Conservation (phyloP, 2,888 invertebrate species). For the Incurvaria masculella region DNA sequence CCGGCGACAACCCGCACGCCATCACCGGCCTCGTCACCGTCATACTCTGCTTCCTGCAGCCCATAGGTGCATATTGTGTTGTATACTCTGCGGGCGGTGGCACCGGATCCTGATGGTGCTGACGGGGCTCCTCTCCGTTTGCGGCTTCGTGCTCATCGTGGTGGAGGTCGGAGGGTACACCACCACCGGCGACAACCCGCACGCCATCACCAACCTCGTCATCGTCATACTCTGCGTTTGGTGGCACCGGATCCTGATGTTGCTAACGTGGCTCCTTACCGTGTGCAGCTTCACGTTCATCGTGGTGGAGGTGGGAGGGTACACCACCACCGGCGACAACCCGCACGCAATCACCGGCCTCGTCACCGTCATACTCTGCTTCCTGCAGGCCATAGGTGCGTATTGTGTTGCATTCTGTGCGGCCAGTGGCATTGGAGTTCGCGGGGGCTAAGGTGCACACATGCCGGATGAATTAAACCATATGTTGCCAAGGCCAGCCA, state of each 20-base stretch:
- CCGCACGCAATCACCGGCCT: conserved; percentile 83
- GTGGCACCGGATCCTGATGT: conserved; percentile 88
- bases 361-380: too few species aligned
- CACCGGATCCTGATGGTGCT: conserved; percentile 82
- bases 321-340: conserved; percentile 67
- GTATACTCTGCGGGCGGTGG: conserved; percentile 55
- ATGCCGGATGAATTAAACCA: too few species aligned
- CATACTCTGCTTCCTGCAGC: conserved; percentile 78
- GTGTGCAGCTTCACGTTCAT: conserved; percentile 77
- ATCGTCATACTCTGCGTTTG: conserved; percentile 72
- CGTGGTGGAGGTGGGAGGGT: conserved; percentile 73
- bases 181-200: conserved; percentile 67
- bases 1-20: conserved; percentile 76
- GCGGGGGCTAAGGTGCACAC: too few species aligned
- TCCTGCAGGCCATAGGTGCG: too few species aligned
- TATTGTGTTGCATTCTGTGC: too few species aligned
- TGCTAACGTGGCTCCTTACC: conserved; percentile 76
- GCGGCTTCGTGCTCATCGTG: conserved; percentile 78
- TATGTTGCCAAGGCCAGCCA: too few species aligned
- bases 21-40: conserved; percentile 78
- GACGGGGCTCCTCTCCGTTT: conserved; percentile 76
- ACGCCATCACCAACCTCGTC: conserved; percentile 77
- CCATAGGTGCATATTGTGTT: conserved; percentile 58
- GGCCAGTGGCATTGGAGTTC: too few species aligned
- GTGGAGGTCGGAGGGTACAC: conserved; percentile 77